A percentile compares a stretch with the other conserved stretches of the same genome.
These are phyloP conservation scores for Melanostoma scalare DNA, from an alignment of 2,888 invertebrate genomes.

Conservation along the genomic window DNA sequence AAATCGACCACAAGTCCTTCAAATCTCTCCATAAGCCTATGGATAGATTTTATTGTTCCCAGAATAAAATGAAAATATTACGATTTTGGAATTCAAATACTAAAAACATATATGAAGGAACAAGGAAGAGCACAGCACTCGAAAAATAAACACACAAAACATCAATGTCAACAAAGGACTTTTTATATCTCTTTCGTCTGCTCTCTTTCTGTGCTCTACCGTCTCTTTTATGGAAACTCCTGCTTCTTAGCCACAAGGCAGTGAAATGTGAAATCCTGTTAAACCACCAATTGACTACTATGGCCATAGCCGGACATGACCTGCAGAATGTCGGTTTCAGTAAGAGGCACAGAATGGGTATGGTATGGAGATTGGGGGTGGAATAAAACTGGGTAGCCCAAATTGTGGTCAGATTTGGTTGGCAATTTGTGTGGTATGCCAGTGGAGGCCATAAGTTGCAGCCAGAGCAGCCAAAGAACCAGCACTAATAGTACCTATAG, in stretches of 20 bases:
- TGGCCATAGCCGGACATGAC: constrained; percentile 57
- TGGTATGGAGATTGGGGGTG: not conserved
- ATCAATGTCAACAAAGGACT: constrained; percentile 26
- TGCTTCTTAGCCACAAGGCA: constrained; percentile 56
- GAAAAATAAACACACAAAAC: constrained; percentile 25
- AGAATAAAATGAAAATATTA: constrained; percentile 17
- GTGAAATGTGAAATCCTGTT: constrained; percentile 66
- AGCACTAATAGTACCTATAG: constrained; percentile 38
- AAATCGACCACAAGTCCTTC: constrained; percentile 14
- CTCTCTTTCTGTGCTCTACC: not conserved
- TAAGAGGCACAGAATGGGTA: constrained; percentile 25
- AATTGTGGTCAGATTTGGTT: constrained; percentile 69
- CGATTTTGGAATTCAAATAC: constrained; percentile 39
- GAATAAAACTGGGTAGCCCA: constrained; percentile 37
- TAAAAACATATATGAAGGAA: constrained; percentile 25
- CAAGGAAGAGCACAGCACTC: constrained; percentile 17
- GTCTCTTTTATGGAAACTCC: constrained; percentile 18
- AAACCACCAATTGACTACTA: constrained; percentile 70
- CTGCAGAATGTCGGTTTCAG: constrained; percentile 48
- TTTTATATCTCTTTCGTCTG: not conserved
- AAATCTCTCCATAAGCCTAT: constrained; percentile 8
- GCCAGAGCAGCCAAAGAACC: constrained; percentile 38
- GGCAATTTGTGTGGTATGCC: constrained; percentile 65
- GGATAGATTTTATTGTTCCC: constrained; percentile 28
- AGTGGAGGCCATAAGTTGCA: constrained; percentile 67